Percentiles rank a stretch among this genome's conserved stretches.
phyloP scores from a whole-genome alignment of 1,140 invertebrate species.

The Drosophila lacteicornis region DNA sequence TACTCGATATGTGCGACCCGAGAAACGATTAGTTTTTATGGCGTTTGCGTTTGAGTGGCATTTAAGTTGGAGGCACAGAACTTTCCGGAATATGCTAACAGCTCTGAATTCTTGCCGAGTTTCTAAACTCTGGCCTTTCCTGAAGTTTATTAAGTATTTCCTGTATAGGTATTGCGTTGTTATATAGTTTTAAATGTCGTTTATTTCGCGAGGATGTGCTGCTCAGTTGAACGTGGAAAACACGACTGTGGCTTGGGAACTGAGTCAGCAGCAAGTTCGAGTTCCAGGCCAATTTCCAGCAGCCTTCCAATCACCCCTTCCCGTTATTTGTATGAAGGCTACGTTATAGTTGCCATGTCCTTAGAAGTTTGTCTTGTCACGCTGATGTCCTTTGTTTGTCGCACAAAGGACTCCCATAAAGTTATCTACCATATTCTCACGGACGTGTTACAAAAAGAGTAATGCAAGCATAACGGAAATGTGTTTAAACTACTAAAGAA shows the following conservation, averaged over 20 bases:
- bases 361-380: constrained; percentile 22
- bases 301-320: constrained; percentile 49
- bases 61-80: constrained; percentile 50
- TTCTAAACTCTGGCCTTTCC: constrained; percentile 6
- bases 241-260: constrained; percentile 51
- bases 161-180: not conserved
- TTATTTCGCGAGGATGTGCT: constrained; percentile 22
- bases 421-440: not conserved
- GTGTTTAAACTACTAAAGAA: not conserved
- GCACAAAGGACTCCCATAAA: constrained; percentile 1
- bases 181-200: constrained; percentile 10
- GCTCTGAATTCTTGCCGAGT: constrained; percentile 10
- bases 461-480: not conserved
- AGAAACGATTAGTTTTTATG: constrained; percentile 67
- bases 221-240: constrained; percentile 54
- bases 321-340: constrained; percentile 5
- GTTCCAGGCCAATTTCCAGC: constrained; percentile 59
- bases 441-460: not conserved
- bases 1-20: not conserved
- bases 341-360: constrained; percentile 20
- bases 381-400: constrained; percentile 18
- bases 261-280: constrained; percentile 42
- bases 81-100: constrained; percentile 7
- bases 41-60: constrained; percentile 74
- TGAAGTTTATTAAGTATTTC: not conserved